Evolutionary conservation across 2,113 vertebrate species (phyloP), one percentile per base, ranked within the genome.

Genomic region (Sylvicapra grimmia): DNA sequence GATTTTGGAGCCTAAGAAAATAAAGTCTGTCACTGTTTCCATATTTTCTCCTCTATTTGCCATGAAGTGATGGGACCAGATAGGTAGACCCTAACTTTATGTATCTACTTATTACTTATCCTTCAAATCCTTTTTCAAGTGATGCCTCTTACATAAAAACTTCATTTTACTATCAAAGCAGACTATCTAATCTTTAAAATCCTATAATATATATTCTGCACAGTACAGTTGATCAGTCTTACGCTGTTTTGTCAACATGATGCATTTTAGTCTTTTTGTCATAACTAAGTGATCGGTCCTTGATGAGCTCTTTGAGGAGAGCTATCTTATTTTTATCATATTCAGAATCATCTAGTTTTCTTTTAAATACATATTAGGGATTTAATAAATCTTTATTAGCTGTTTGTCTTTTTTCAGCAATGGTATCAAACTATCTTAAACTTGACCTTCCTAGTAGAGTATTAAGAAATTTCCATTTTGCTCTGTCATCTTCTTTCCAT

Each of bases 281-380:
- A 33, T 27, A 65, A 56, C 13, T 51, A 40, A 44, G 27, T 31
- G 51, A 87, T 51, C 8, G 72, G 14, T 18, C 16, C 31, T 72
- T 59, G 9, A 54, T 88, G 15, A 94, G 36, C 29, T 95, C 80
- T 51, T 85, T 85, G 6, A 53, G 9, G 6, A 79, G 47, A 51
- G 14, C 77, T 92, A 53, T 80, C 58, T 93, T 82, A 80, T 90
- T 95, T 95, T 95, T 88, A 89, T 54, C 59, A 86, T 53, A 93
- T 72, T 94, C 87, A 54, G n/a, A 92, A 88, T 82, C 19, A 96
- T 36, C 25, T 72, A 82, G 11, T 10, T 77, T 65, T 95, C 1
- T 68, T 33, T 53, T 59, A 33, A 86, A 33, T 18, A 79, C 8
- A 29, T 33, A 61, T n/a, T 65, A 12, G n/a, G 14, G 21, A 96